Base-by-base conservation (phyloP, 2,797 vertebrate genomes). In the Leucoraja ocellata region DNA sequence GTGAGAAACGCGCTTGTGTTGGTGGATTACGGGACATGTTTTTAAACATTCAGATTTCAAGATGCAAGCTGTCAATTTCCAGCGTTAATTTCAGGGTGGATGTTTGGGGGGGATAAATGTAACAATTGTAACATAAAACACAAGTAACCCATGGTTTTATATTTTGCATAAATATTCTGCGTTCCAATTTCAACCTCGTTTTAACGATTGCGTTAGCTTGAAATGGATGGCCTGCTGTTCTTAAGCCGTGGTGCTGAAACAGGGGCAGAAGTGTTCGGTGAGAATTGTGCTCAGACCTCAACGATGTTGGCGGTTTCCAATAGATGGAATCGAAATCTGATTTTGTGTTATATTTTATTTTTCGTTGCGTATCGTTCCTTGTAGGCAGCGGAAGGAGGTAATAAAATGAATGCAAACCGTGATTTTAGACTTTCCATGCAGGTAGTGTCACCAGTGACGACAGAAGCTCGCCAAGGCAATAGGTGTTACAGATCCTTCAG, bases 191-290 rank as follows among this genome's bases (percentile, higher is more conserved):
- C 21, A 92, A 76, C 71, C 21, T 4, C 3, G 54, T 28, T 4
- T 91, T 13, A 28, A 54, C 21, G 36, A 13, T 73, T 68, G 86
- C n/a, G 68, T 74, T 23, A 32, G n/a, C 7, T 39, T 91, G 7
- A 32, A 16, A 36, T 9, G 21, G 18, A 8, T 46, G 88, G 36
- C 36, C n/a, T 36, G 90, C 90, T 92, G 90, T 92, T 76, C 71
- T 11, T 32, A 13, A 91, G 71, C 71, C 1, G 90, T 74, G 90
- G 71, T 92, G 90, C 90, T 92, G 90, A 92, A 92, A 4, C 36
- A 54, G 7, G 5, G 13, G 46, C 28, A 68, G 86, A 91, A 10
- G 88, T 91, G 36, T 36, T 91, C 18, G 39, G 39, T 58, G 65
- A 74, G 25, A 92, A 46, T 92, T 28, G 73, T 73, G 23, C 39